A percentile compares a stretch with the other conserved stretches of the same genome.
These are phyloP conservation scores for Rousettus leschenaultii DNA, from an alignment of 2,113 vertebrate genomes.

Conservation along the genomic window DNA sequence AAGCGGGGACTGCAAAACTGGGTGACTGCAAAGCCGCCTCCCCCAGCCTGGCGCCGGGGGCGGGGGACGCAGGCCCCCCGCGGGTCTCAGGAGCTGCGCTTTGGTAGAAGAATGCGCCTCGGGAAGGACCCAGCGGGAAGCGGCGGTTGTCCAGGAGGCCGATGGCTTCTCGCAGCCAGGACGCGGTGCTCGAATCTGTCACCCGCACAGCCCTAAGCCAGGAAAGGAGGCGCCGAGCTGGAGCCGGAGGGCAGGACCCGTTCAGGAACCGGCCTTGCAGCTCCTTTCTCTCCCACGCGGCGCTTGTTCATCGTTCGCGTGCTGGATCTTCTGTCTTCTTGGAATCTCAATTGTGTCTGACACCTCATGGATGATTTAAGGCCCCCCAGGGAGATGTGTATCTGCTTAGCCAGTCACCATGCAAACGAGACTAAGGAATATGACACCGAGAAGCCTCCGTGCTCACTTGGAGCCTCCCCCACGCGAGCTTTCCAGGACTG, in stretches of 20 bases:
- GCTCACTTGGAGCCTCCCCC: too few species aligned
- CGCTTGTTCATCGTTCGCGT: not conserved
- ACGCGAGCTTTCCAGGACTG: conserved; percentile 17
- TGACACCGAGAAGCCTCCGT: not conserved
- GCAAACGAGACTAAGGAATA: not conserved
- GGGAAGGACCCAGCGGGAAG: not conserved
- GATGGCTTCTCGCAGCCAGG: not conserved
- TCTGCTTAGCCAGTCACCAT: not conserved
- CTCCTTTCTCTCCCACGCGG: conserved; percentile 34
- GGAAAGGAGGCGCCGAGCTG: not conserved
- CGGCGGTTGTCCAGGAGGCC: not conserved
- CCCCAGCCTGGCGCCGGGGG: too few species aligned
- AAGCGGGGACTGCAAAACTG: accelerated
- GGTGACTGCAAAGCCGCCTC: not conserved
- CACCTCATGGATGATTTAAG: not conserved
- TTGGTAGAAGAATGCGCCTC: not conserved
- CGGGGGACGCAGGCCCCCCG: not conserved
- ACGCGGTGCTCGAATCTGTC: conserved; percentile 55
- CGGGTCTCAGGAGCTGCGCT: not conserved
- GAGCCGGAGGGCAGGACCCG: not conserved
- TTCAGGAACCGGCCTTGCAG: conserved; percentile 70
- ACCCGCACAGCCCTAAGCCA: conserved; percentile 11
- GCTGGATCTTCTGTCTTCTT: not conserved
- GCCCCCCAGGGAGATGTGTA: not conserved
- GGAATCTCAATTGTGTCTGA: not conserved